Evolutionary conservation across 1,140 invertebrate species (phyloP).

Genomic region (Neelides sp.): DNA sequence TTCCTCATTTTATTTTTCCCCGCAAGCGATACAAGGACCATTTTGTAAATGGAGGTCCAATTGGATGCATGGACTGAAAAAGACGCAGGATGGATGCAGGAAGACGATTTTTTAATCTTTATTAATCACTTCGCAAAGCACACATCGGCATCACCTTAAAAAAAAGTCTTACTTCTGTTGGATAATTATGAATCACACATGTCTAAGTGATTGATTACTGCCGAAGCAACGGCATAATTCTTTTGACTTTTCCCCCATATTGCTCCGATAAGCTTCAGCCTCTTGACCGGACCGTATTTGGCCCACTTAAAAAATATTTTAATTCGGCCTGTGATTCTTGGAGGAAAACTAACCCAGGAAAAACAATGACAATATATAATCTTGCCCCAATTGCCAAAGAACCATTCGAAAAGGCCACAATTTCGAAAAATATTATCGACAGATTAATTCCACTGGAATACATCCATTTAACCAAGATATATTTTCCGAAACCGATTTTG

Average conservation of each 20-base stretch:
- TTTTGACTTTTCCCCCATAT: slow-evolving; percentile 30
- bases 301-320: slow-evolving; percentile 37
- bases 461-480: no score
- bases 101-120: slow-evolving; percentile 32
- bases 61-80: slow-evolving; percentile 33
- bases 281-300: slow-evolving; percentile 36
- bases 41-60: slow-evolving; percentile 38
- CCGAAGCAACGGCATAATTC: slow-evolving; percentile 25
- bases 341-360: slow-evolving; percentile 38
- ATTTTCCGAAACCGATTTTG: no score
- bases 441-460: no score
- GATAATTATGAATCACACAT: slow-evolving; percentile 36
- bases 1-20: slow-evolving; percentile 39
- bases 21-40: slow-evolving; percentile 35
- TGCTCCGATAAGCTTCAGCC: slow-evolving; percentile 36
- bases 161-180: slow-evolving; percentile 31
- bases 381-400: slow-evolving; percentile 36
- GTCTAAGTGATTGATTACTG: slow-evolving; percentile 23
- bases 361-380: slow-evolving; percentile 40
- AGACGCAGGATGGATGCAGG: slow-evolving; percentile 36
- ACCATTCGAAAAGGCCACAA: no score
- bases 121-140: slow-evolving; percentile 35
- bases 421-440: no score
- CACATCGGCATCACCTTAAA: slow-evolving; percentile 21
- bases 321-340: slow-evolving; percentile 44